Evolutionary conservation across 2,797 vertebrate species (phyloP).

Genomic region (Rhynchonycteris naso): DNA sequence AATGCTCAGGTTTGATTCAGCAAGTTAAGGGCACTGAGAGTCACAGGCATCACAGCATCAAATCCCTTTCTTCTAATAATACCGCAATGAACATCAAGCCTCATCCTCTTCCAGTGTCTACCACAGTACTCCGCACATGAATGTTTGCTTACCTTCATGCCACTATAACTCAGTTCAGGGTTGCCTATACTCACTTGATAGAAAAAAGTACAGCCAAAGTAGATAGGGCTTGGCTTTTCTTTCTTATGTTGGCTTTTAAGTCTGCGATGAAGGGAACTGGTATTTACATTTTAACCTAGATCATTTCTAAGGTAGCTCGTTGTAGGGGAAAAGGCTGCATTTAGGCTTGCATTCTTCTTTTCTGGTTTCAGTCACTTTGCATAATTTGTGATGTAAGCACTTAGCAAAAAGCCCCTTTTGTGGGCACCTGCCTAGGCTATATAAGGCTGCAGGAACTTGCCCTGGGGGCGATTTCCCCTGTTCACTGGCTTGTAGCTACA

Average conservation of each 20-base stretch:
- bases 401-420: too few species aligned
- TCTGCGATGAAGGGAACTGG: neutral
- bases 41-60: neutral
- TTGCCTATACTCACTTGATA: neutral
- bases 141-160: neutral
- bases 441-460: too few species aligned
- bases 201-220: neutral
- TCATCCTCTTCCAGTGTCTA: too few species aligned
- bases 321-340: too few species aligned
- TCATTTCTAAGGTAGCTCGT: neutral
- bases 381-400: too few species aligned
- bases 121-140: neutral
- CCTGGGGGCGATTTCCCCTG: too few species aligned
- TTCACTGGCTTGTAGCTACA: too few species aligned
- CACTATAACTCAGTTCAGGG: neutral
- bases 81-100: neutral
- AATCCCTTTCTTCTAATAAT: neutral
- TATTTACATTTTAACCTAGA: neutral
- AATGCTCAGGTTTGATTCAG: neutral
- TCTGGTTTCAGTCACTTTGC: too few species aligned
- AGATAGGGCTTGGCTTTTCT: neutral
- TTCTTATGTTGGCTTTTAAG: neutral
- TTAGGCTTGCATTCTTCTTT: too few species aligned
- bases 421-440: too few species aligned
- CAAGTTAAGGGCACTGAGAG: neutral